These are phyloP conservation scores for Cercopithecus mona DNA, from an alignment of 2,113 vertebrate species.

Conservation along the genomic window DNA sequence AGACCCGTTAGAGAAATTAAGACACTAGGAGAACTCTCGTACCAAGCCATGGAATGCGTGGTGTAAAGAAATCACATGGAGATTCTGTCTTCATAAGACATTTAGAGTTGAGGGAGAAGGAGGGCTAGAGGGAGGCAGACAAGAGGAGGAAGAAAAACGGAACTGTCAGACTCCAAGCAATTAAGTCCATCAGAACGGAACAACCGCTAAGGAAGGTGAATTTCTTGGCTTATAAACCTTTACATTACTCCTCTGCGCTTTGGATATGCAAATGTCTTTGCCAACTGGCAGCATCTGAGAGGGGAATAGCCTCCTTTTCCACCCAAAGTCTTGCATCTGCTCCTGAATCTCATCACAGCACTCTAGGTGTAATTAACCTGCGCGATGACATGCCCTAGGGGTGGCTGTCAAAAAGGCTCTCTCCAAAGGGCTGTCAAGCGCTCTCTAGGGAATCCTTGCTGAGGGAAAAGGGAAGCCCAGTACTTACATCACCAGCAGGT, in stretches of 20 bases:
- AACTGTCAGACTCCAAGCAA: constrained; percentile 50
- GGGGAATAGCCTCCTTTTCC: neutral
- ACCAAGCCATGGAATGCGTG: neutral
- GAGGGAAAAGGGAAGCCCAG: constrained; percentile 10
- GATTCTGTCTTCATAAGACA: neutral
- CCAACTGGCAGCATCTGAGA: neutral
- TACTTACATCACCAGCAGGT: neutral
- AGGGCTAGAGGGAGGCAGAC: neutral
- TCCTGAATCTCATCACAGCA: neutral
- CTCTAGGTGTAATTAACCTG: constrained; percentile 51
- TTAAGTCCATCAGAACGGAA: constrained; percentile 70
- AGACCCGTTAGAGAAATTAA: constrained; percentile 7
- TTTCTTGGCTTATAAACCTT: constrained; percentile 73
- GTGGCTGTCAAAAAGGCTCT: constrained; percentile 45
- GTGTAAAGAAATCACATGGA: neutral
- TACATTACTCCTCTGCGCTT: constrained; percentile 64
- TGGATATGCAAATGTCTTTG: constrained; percentile 63
- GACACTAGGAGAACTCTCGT: neutral
- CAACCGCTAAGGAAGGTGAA: constrained; percentile 69
- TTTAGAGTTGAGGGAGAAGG: neutral
- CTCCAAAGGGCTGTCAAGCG: neutral
- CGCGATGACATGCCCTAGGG: constrained; percentile 42
- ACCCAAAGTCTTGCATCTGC: constrained; percentile 1
- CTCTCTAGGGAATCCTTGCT: neutral
- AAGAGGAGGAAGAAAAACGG: neutral